These are phyloP conservation scores for Notarius quadriscutis DNA, from an alignment of 2,113 vertebrate genomes.

Conservation along the genomic window DNA sequence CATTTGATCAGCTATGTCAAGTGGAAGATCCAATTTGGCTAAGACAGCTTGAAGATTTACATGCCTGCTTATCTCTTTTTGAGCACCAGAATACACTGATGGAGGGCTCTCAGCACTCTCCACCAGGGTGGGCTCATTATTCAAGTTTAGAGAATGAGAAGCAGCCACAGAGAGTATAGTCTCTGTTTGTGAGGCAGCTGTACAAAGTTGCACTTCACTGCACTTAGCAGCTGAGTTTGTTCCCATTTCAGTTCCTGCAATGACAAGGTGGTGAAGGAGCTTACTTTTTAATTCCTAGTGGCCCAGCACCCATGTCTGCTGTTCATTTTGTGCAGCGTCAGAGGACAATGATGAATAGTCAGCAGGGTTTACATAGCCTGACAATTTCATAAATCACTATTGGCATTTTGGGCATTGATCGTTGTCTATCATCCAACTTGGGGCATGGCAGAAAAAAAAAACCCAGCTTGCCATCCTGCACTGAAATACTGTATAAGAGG, in stretches of 20 bases:
- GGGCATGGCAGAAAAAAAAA: neutral
- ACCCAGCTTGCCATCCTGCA: neutral
- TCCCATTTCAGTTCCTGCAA: neutral
- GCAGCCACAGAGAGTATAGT: neutral
- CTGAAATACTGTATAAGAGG: neutral
- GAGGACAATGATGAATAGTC: neutral
- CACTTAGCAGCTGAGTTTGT: neutral
- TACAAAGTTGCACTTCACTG: slow-evolving; percentile 14
- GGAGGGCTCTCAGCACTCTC: neutral
- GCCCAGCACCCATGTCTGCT: neutral
- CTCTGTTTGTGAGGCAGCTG: neutral
- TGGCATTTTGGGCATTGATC: neutral
- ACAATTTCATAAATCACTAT: neutral
- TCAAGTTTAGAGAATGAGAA: slow-evolving; percentile 14
- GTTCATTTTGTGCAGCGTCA: neutral
- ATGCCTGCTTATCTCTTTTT: neutral
- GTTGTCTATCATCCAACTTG: neutral
- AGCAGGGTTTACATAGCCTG: neutral
- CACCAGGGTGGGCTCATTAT: slow-evolving; percentile 12
- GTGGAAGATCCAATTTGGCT: slow-evolving; percentile 1
- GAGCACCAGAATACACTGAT: neutral
- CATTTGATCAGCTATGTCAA: neutral
- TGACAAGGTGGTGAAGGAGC: neutral
- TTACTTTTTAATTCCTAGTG: neutral
- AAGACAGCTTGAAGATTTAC: neutral